Evolutionary conservation across 2,888 invertebrate species (phyloP), one percentile per base, ranked within the genome.

Genomic region (Hemaris fuciformis): DNA sequence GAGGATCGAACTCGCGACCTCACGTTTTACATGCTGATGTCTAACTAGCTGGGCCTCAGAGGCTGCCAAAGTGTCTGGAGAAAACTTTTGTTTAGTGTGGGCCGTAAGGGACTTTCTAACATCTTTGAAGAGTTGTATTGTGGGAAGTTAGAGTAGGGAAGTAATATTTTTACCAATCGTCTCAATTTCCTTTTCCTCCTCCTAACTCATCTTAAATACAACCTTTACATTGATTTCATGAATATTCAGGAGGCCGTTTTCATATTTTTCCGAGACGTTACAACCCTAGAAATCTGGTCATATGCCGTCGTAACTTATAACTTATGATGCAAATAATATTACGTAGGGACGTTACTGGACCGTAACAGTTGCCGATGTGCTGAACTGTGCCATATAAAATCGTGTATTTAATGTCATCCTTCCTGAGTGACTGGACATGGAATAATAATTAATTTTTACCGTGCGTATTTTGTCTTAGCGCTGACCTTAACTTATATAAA

Each of bases 271-370:
- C 10, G 43, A 22, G 7, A 42, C 0, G 27, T 10, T 25, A 27
- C 60, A 60, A 27, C 60, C 60, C 41, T 60, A 38, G 38, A 23
- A 48, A 61, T 61, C 61, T 57, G 41, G 45, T 46, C 46, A 38
- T 57, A 57, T 60, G 13, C 43, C 27, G 4, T 42, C 56, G 57
- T 62, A 62, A 62, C 22, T 31, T 15, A 57, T 57, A 57, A 61
- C 42, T 59, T 59, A 56, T 15, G 59, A 59, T 59, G 43, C 43
- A 62, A 59, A 62, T 62, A 62, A 20, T 62, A 62, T 59, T 59
- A 59, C 48, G 62, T 38, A 45, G 25, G 57, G 45, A 57, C 57
- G 34, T 42, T 13, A 56, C 57, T 43, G 59, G 59, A 34, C 53
- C 62, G 56, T 59, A 48, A 59, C 59, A 22, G 23, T 38, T 20